Conservation (phyloP, 1,140 invertebrate species). For the Ceratina calcarata region DNA sequence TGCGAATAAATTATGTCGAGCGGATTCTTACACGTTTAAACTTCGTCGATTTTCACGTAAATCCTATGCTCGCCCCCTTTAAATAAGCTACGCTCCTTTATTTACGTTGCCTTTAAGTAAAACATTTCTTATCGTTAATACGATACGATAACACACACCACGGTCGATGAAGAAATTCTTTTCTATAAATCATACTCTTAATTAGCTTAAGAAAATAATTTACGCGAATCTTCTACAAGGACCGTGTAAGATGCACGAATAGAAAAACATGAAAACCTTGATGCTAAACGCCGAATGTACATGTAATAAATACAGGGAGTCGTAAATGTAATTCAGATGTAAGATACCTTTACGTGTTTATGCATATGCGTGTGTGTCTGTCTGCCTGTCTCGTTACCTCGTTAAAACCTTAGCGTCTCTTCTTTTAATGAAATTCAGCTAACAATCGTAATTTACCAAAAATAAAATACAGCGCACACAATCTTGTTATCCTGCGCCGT, state of each 20-base stretch:
- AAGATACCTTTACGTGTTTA: conserved; percentile 41
- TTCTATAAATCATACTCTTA: conserved; percentile 59
- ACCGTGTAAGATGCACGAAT: conserved; percentile 60
- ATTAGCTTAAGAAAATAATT: conserved; percentile 60
- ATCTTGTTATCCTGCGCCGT: conserved; percentile 51
- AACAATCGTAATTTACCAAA: conserved; percentile 76
- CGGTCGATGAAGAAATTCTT: conserved; percentile 42
- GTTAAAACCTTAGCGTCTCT: conserved; percentile 70
- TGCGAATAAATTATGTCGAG: conserved; percentile 62
- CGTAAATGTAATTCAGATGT: conserved; percentile 70
- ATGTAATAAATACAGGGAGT: conserved; percentile 76
- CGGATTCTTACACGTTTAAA: conserved; percentile 36
- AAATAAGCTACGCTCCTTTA: conserved; percentile 55
- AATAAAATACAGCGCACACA: conserved; percentile 72
- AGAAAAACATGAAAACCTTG: conserved; percentile 59
- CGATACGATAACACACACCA: conserved; percentile 39
- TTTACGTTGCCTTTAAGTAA: conserved; percentile 57
- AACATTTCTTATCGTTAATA: conserved; percentile 49
- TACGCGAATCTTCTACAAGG: conserved; percentile 35
- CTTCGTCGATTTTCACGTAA: conserved; percentile 38
- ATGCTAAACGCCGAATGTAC: conserved; percentile 72
- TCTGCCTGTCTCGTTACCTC: conserved; percentile 26
- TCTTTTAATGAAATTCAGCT: conserved; percentile 77
- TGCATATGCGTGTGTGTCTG: background rate
- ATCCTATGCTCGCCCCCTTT: conserved; percentile 52